Evolutionary conservation across 2,797 vertebrate genomes (phyloP), one percentile per base, ranked within the genome.

Genomic region (Danio kyathit): DNA sequence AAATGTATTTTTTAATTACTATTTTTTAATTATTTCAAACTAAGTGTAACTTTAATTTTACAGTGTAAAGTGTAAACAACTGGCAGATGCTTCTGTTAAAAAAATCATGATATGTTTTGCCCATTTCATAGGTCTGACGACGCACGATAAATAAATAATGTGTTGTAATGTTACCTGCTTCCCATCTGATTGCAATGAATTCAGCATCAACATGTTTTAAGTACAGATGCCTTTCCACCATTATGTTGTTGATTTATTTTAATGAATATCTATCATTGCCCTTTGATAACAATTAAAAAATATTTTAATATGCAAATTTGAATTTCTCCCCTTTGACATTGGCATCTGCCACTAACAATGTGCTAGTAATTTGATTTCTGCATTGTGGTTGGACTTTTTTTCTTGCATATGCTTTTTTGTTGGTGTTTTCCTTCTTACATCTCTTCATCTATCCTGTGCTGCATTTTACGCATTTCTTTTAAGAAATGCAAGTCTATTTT

Each of bases 401-500:
- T 29, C 8, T 2, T 14, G 2, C 44, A 21, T 52, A 40, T 71
- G 29, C 29, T 52, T 40, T 40, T 3, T 70, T 51, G 8, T 51
- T 17, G 0, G 4, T 67, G 19, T 17, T 52, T 70, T 70, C 5
- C 48, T 44, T 44, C 11, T 40, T 52, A 54, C 49, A 54, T 70
- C 3, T 54, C 29, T 41, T 41, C 6, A 7, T 54, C 16, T 70
- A 12, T 41, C 49, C 71, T 54, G 16, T 54, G 16, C 5, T 41
- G 49, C 67, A 16, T 54, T 71, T 71, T 21, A 16, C 9, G 16
- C 21, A 38, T 5, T 51, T 69, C 13, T 21, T 51, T 51, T 29
- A 19, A 16, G 49, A 54, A 54, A 54, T 71, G 16, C n/a, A 41
- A 54, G 54, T 71, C 14, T 54, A 71, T 49, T 54, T 54, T 52